These are phyloP conservation scores for Lontra canadensis DNA, from an alignment of 2,113 vertebrate genomes.

Conservation along the genomic window DNA sequence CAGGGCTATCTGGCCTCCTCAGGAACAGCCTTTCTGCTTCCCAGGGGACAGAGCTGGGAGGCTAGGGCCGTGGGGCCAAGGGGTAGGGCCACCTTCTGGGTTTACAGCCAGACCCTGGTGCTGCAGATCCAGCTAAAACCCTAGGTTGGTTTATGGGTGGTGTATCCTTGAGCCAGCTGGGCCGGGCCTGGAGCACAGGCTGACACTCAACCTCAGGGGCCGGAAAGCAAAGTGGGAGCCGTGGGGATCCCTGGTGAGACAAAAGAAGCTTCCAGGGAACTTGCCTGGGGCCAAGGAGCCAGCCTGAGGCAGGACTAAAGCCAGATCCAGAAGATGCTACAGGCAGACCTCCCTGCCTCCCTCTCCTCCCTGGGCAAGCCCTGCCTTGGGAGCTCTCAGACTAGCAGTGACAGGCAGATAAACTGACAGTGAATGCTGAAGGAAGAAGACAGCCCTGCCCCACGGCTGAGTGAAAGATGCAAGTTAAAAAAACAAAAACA, in stretches of 20 bases:
- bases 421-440: fast-evolving
- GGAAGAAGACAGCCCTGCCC: background rate
- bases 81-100: background rate
- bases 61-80: background rate
- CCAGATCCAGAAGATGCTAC: background rate
- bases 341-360: background rate
- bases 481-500: background rate
- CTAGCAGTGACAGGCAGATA: background rate
- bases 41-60: background rate
- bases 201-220: background rate
- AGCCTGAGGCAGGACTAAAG: background rate
- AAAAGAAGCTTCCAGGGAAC: background rate
- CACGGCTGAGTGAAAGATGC: background rate
- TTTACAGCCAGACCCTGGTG: background rate
- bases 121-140: background rate
- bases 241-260: background rate
- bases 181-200: background rate
- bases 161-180: background rate
- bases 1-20: background rate
- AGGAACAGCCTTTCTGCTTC: background rate
- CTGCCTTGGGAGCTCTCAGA: background rate
- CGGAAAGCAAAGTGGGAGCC: background rate
- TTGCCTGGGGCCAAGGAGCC: background rate
- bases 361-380: fast-evolving
- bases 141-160: fast-evolving